Percentiles rank a stretch among this genome's conserved stretches.
Evolutionary conservation across 2,797 vertebrate genomes (phyloP).

Genomic region (Garrulus glandarius): DNA sequence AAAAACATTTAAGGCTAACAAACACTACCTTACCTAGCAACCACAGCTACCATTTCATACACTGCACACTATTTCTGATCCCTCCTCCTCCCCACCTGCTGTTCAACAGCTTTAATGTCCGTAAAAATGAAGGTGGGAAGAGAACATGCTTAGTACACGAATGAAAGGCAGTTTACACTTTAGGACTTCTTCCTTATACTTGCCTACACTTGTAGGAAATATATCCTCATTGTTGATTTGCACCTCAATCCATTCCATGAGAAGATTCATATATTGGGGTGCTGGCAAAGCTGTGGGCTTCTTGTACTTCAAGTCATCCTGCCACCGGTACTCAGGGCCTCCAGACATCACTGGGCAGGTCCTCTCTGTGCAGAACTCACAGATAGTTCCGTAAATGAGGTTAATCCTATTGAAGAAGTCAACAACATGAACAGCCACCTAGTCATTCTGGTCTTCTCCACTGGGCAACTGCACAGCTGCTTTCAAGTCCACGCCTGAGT

Average conservation of each 20-base stretch:
- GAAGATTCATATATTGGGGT: constrained; percentile 85
- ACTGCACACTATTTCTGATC: background rate
- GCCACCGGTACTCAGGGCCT: constrained; percentile 85
- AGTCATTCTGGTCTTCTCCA: constrained; percentile 83
- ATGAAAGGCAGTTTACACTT: background rate
- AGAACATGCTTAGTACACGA: background rate
- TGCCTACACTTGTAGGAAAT: constrained; percentile 84
- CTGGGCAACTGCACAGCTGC: constrained; percentile 79
- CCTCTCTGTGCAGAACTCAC: constrained; percentile 83
- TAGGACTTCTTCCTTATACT: constrained; percentile 31
- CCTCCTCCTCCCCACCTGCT: background rate
- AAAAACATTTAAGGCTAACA: background rate
- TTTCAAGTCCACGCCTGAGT: constrained; percentile 80
- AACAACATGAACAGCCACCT: constrained; percentile 84
- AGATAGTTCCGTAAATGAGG: constrained; percentile 85
- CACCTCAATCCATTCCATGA: constrained; percentile 87
- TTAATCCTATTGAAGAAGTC: constrained; percentile 89
- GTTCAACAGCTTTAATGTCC: background rate
- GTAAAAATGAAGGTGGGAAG: background rate
- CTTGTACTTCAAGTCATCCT: constrained; percentile 84
- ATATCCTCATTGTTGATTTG: constrained; percentile 86
- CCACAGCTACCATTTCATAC: background rate
- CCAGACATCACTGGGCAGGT: constrained; percentile 87
- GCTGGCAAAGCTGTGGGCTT: constrained; percentile 83
- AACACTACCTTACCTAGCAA: background rate